These are phyloP conservation scores for Aplochiton taeniatus DNA, from an alignment of 2,797 vertebrate genomes.

Conservation along the genomic window DNA sequence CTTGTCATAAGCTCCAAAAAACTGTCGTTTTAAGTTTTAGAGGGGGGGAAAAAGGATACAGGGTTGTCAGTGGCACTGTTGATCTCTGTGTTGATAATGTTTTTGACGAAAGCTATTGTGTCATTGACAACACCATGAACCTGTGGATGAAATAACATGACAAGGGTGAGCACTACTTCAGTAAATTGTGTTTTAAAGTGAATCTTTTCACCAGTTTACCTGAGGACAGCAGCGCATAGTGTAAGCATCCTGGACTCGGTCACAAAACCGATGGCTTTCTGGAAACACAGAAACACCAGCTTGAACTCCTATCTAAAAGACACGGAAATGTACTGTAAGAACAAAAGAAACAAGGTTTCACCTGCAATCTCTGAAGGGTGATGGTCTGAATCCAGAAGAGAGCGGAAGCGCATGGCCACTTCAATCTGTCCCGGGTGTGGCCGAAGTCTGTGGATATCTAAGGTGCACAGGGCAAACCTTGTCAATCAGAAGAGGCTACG, in stretches of 20 bases:
- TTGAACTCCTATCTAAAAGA: neutral
- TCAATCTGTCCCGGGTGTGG: slow-evolving; percentile 92
- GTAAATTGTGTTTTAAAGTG: no score
- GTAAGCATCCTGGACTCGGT: slow-evolving; percentile 94
- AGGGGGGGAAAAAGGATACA: slow-evolving; percentile 82
- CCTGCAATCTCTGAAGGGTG: slow-evolving; percentile 98
- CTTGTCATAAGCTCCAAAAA: no score
- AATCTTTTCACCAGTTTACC: slow-evolving; percentile 69
- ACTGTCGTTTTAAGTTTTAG: no score
- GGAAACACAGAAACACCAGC: slow-evolving; percentile 41
- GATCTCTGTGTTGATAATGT: slow-evolving; percentile 93
- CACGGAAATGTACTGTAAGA: neutral
- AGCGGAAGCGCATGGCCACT: slow-evolving; percentile 92
- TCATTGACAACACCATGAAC: slow-evolving; percentile 93
- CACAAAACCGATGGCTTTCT: slow-evolving; percentile 98
- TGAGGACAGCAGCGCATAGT: slow-evolving; percentile 98
- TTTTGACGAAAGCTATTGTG: slow-evolving; percentile 92
- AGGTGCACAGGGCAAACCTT: no score
- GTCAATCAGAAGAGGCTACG: no score
- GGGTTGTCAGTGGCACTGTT: slow-evolving; percentile 99
- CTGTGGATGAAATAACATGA: slow-evolving; percentile 62
- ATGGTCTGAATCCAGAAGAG: slow-evolving; percentile 94
- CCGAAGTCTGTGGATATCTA: slow-evolving; percentile 91
- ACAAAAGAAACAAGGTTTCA: slow-evolving; percentile 47
- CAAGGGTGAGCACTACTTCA: slow-evolving; percentile 3